Evolutionary conservation across 2,888 invertebrate genomes (phyloP), one percentile per base, ranked within the genome.

Genomic region (Tortricodes alternella): DNA sequence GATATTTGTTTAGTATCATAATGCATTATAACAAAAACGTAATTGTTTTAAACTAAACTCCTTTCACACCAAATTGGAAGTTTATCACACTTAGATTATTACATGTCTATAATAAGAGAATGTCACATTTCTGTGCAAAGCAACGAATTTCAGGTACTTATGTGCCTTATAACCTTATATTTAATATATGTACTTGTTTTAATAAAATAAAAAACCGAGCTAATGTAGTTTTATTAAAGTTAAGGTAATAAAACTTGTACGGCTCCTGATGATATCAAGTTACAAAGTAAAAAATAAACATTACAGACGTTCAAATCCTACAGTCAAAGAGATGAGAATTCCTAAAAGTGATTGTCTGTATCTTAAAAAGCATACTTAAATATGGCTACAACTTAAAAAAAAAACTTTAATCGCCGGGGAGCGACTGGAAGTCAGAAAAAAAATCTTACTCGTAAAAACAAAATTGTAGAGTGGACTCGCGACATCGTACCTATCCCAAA

Each of bases 31-130:
- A 24, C 3, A 43, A 29, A 29, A n/a, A n/a, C 2, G 11, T 21
- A 21, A 39, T 39, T 39, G 11, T 23, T 64, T n/a, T 21, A 4
- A 70, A 71, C 70, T 68, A 65, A 63, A 65, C 68, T 74, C 63
- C 50, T 62, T 66, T 50, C 53, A 56, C 66, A 65, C 62, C 63
- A 59, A 67, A 73, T 65, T 59, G 65, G 67, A 68, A 70, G 69
- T 65, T 64, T 62, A 63, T 53, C 58, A 55, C 62, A 66, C 71
- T 63, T 67, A 44, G 18, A 2, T 32, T 3, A 21, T 21, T 19
- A 32, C 11, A 29, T 44, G 18, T 65, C 60, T 63, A 69, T 69
- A 68, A 63, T 59, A 58, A 53, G 60, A 70, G 60, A 70, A 65
- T 60, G 62, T 59, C 59, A 62, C 66, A 67, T 70, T 70, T 60